Evolutionary conservation across 2,113 vertebrate species (phyloP), one percentile per base, ranked within the genome.

Genomic region (Malurus alboscapulatus): DNA sequence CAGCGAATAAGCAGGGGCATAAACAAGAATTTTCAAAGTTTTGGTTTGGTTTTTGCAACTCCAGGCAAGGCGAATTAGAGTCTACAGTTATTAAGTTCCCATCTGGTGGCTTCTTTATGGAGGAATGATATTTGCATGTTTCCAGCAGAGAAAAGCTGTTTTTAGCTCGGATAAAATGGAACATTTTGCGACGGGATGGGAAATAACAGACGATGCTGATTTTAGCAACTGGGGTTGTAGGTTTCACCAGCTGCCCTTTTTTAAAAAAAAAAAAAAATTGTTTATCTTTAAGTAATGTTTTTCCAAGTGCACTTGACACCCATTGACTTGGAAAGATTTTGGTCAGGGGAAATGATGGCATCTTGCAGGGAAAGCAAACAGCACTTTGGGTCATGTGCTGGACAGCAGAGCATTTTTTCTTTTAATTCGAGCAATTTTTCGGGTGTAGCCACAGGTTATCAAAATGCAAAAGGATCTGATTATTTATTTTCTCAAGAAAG

Each of bases 81-180:
- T 92, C 93, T 93, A 63, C 91, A 94, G 96, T 95, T 96, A 97
- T 97, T 96, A 97, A 96, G 87, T 91, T 96, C 95, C 96, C 96
- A 97, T 97, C 96, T 97, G 96, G 95, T 95, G 82, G 93, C 92
- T 95, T 62, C 91, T 96, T 95, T 95, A 91, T 96, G 96, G 88
- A 94, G 93, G 94, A 78, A 94, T 95, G 95, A 92, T 96, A 96
- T 97, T 97, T 97, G 95, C 94, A 95, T 96, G 96, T 96, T 96
- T 97, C 96, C 95, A 96, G 94, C 96, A 91, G 95, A 94, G 96
- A 90, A 96, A 97, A 97, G 90, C 96, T 97, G 96, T 89, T 97
- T 94, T 93, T 93, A 94, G 92, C 94, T 95, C 90, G 18, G 95
- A 94, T 95, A 91, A 96, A 96, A 95, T 91, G 88, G 95, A 96